Evolutionary conservation across 30 jellyfish, hydroid and myxozoan species (phyloP), one percentile per base, ranked within the genome.

Genomic region (Pelagia noctiluca): DNA sequence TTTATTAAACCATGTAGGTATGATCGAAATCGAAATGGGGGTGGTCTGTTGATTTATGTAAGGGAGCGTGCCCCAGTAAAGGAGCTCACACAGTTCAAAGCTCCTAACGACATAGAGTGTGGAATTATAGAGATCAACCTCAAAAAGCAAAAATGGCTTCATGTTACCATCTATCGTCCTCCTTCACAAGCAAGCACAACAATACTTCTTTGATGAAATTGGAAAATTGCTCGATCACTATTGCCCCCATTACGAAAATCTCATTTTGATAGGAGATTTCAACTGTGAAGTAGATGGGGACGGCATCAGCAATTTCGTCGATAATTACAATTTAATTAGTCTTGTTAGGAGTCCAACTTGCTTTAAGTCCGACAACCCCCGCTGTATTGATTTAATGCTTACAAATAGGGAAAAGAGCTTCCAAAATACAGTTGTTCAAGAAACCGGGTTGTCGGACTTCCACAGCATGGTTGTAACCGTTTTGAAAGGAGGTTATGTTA

Each of bases 131-230:
- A 48, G 42, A 50, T 78, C 38, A 78, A 31, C 36, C 54, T 78
- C 34, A 54, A 61, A 30, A 78, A 62, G 36, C 89, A 78, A 35
- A 78, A 63, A 78, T 78, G 83, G 89, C 46, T 78, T 22, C 73
- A 57, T 28, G 57, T 78, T 34, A n/a, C 68, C 68, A 60, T 60
- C 18, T 52, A 78, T 53, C 83, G 87, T 24, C 49, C 53, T 26
- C 89, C 75, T 3, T 32, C 63, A n/a, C n/a, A n/a, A n/a, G 21
- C 83, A 75, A 49, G 16, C 57, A 0, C 86, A 35, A 28, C 70
- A 64, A 35, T 80, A 63, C 35, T 80, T 80, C 78, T 64, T 80
- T 66, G 75, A 80, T 38, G 88, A 64, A 47, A 80, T 80, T 22
- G 68, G 71, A 10, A 64, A 80, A 80, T 71, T 38, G 50, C 63